Evolutionary conservation across 1,140 invertebrate genomes (phyloP).

Genomic region (Meloidogyne chitwoodi): DNA sequence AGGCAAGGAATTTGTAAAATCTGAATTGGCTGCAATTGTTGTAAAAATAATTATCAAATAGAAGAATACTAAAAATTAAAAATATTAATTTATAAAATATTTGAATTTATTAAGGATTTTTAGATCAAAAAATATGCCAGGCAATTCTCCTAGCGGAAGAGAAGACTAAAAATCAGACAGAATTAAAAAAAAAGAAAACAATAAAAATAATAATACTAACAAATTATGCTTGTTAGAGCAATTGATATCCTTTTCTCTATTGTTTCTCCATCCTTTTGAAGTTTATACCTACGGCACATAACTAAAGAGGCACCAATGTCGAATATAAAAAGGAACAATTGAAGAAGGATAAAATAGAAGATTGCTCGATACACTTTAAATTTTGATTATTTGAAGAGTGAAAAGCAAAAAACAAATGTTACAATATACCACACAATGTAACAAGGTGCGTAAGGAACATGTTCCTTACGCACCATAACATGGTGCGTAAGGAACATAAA

Average conservation of each 20-base stretch:
- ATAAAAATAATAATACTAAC: neutral
- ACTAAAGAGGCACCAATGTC: constrained; percentile 16
- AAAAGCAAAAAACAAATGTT: neutral
- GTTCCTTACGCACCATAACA: no score
- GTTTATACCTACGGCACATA: constrained; percentile 16
- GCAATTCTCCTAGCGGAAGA: no score
- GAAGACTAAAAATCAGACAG: no score
- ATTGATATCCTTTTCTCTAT: constrained; percentile 9
- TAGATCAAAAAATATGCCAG: no score
- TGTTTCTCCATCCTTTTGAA: constrained; percentile 10
- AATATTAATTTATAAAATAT: neutral
- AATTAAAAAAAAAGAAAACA: no score
- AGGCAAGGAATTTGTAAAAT: constrained; percentile 1
- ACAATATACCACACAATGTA: neutral
- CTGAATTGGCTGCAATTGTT: neutral
- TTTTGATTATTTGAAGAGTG: neutral
- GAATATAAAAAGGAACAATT: constrained; percentile 5
- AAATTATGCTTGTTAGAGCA: neutral
- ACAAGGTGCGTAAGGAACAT: no score
- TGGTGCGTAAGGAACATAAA: no score
- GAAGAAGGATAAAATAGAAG: constrained; percentile 8
- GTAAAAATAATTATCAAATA: neutral
- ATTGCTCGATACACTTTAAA: constrained; percentile 16
- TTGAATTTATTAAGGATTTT: neutral
- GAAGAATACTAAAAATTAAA: constrained; percentile 7